A percentile compares a stretch with the other conserved stretches of the same genome.
Conservation (phyloP, 2,113 vertebrate genomes). For the Amia ocellicauda region DNA sequence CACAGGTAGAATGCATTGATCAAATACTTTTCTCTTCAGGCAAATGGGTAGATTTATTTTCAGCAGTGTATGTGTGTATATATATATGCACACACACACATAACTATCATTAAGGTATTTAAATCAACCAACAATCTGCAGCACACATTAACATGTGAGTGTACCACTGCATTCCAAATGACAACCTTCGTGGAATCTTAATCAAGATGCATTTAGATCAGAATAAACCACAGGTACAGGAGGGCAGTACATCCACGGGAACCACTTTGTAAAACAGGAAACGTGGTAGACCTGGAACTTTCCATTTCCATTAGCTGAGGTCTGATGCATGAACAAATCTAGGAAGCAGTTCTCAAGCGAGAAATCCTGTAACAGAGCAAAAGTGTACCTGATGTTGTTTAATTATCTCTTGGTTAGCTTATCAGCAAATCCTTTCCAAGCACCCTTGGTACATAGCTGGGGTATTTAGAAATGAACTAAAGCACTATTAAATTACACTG, state of each 20-base stretch:
- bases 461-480: conserved; percentile 34
- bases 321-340: background rate
- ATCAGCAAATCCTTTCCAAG: conserved; percentile 32
- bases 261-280: background rate
- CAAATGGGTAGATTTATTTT: too few relatives aligned
- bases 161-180: conserved; percentile 11
- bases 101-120: too few relatives aligned
- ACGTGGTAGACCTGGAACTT: background rate
- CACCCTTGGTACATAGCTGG: conserved; percentile 23
- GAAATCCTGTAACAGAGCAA: background rate
- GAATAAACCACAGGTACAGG: too few relatives aligned
- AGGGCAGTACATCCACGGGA: background rate
- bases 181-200: conserved; percentile 19
- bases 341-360: background rate
- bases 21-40: too few relatives aligned
- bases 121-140: too few relatives aligned
- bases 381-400: conserved; percentile 29
- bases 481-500: conserved; percentile 14
- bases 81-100: too few relatives aligned
- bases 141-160: conserved; percentile 22
- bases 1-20: too few relatives aligned
- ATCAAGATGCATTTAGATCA: conserved; percentile 20
- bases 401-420: conserved; percentile 41
- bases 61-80: too few relatives aligned
- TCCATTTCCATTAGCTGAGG: background rate